Evolutionary conservation across 2,888 invertebrate species (phyloP), one percentile per base, ranked within the genome.

Genomic region (Abrostola tripartita): DNA sequence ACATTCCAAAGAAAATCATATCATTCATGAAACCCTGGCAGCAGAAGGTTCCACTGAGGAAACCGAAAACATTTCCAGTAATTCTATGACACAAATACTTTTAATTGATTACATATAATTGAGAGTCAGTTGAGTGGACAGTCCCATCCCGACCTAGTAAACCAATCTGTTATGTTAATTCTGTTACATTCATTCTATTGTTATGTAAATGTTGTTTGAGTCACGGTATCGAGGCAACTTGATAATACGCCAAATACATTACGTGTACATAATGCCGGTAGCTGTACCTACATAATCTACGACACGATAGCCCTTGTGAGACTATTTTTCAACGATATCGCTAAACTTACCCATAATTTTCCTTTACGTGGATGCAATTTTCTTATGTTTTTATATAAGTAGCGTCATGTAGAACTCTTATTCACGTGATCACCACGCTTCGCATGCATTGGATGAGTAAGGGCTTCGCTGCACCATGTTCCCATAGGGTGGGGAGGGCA

Each of bases 81-180:
- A 24, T 11, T 40, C 40, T 40, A 40, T 47, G 44, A 24, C 44
- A 11, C 37, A 24, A 1, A 14, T 63, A n/a, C 36, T 5, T 52
- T 47, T 62, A 41, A 70, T 58, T 56, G 53, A 53, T 61, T 66
- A 49, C 65, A 61, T 54, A 42, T 49, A 24, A 61, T 51, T 54
- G 60, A 59, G 56, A 68, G 70, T 65, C 59, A 68, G 55, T 61
- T 52, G 58, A 71, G 52, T 68, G 75, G 70, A 65, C 73, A 65
- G 76, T 78, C 71, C 72, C 80, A 77, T 79, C 71, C 77, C 88
- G 89, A 87, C 91, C 90, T 88, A 91, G 82, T 87, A 89, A 85
- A 82, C 78, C 83, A 84, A 88, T 88, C 86, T 88, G 84, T 89
- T 90, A 90, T 91, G 91, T 88, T 88, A 90, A 91, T 89, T 85